These are phyloP conservation scores for Turnix velox DNA, from an alignment of 2,113 vertebrate genomes.

Conservation along the genomic window DNA sequence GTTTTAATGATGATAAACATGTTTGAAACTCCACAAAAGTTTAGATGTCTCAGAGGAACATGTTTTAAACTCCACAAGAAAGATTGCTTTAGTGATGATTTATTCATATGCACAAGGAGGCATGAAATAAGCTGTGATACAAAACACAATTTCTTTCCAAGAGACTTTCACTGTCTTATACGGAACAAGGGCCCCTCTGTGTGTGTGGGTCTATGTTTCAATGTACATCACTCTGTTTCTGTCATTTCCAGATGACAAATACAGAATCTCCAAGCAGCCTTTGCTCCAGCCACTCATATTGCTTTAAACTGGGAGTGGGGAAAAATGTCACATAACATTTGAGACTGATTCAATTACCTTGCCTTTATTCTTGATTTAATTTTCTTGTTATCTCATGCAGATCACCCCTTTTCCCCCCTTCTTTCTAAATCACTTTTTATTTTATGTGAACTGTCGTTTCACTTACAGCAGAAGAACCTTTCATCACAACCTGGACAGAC, in stretches of 20 bases:
- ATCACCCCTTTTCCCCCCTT: rapidly evolving
- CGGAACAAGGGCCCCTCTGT: not conserved
- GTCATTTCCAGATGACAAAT: not conserved
- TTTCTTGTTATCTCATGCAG: not conserved
- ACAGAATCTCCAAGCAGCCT: not conserved
- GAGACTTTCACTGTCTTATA: not conserved
- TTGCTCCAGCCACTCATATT: not conserved
- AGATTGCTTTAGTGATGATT: not conserved
- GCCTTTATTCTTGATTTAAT: not conserved
- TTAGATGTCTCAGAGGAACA: not conserved
- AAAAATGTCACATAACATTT: not conserved
- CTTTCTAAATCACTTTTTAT: not conserved
- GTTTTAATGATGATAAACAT: not conserved
- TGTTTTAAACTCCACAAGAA: not conserved
- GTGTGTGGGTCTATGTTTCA: not conserved
- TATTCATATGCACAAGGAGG: not conserved
- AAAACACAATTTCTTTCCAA: not conserved
- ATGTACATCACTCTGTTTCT: not conserved
- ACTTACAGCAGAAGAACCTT: not conserved
- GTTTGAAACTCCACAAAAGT: not conserved
- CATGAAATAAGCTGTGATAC: constrained; percentile 6
- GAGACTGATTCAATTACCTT: not conserved
- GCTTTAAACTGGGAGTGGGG: not conserved
- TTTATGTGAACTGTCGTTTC: not conserved
- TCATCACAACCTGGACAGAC: not conserved